These are phyloP conservation scores for Scopus umbretta DNA, from an alignment of 2,113 vertebrate genomes.

Conservation along the genomic window DNA sequence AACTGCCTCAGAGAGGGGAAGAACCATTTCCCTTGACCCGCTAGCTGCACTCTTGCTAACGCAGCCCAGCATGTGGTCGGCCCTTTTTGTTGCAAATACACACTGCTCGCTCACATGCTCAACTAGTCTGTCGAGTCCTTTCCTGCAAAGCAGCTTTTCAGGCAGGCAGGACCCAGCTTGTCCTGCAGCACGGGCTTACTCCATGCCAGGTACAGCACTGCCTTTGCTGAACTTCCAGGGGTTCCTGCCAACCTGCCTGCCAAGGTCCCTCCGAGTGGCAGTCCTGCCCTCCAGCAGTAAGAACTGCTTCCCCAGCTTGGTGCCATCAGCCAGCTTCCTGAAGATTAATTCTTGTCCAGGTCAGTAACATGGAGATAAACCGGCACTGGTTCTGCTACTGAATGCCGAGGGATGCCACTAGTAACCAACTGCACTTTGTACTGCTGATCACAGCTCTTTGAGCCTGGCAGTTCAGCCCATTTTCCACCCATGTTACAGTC, in stretches of 20 bases:
- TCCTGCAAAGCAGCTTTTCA: background rate
- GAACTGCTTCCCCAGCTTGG: background rate
- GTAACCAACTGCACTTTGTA: background rate
- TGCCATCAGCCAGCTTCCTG: background rate
- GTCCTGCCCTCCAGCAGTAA: background rate
- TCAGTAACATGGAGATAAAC: background rate
- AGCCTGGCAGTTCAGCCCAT: background rate
- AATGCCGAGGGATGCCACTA: background rate
- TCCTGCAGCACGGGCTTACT: background rate
- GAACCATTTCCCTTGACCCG: background rate
- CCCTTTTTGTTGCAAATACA: background rate
- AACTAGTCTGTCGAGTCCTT: accelerated
- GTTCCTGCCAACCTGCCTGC: background rate
- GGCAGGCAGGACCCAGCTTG: background rate
- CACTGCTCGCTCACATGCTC: accelerated
- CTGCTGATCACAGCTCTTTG: background rate
- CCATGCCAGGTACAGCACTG: background rate
- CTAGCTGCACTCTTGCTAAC: background rate
- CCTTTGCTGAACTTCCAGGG: background rate
- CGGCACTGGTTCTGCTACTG: background rate
- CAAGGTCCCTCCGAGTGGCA: accelerated
- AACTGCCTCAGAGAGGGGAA: background rate
- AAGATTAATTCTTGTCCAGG: background rate
- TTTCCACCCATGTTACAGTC: background rate
- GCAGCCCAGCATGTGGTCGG: background rate